A percentile compares a stretch with the other conserved stretches of the same genome.
Evolutionary conservation across 2,113 vertebrate species (phyloP).

Genomic region (Nesoenas mayeri): DNA sequence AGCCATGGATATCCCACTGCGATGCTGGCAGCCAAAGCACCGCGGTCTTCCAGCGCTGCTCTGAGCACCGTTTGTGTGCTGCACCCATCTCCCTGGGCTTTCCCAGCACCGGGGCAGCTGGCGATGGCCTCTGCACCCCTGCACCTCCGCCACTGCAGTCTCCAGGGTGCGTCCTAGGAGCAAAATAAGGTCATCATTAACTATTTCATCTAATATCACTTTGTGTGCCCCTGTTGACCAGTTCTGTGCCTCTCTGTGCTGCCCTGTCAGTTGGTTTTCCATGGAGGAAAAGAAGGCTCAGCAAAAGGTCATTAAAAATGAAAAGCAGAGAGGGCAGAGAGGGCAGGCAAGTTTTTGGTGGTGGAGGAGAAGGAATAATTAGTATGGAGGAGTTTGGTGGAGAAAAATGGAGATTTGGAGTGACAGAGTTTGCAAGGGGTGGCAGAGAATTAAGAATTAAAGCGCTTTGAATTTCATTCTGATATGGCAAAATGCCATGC

Average conservation of each 20-base stretch:
- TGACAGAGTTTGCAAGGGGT: background rate
- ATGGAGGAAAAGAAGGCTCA: background rate
- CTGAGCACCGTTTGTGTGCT: background rate
- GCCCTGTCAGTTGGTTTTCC: background rate
- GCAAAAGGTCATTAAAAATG: background rate
- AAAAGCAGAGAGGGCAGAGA: background rate
- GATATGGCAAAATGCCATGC: background rate
- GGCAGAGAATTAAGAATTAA: background rate
- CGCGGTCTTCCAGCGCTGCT: background rate
- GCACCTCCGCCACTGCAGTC: background rate
- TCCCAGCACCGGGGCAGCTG: background rate
- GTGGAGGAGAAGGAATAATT: background rate
- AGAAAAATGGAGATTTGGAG: background rate
- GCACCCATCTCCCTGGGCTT: background rate
- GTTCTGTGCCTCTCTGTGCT: background rate
- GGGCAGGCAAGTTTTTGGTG: background rate
- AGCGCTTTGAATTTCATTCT: background rate
- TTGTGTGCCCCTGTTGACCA: background rate
- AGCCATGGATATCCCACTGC: background rate
- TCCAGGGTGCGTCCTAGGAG: background rate
- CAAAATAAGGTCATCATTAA: background rate
- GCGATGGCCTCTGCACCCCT: background rate
- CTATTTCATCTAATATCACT: background rate
- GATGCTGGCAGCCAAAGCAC: slow-evolving; percentile 36
- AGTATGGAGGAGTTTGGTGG: background rate